Percentiles rank a stretch among this genome's conserved stretches.
Conservation (phyloP, 2,888 invertebrate species). For the Parascotia fuliginaria region DNA sequence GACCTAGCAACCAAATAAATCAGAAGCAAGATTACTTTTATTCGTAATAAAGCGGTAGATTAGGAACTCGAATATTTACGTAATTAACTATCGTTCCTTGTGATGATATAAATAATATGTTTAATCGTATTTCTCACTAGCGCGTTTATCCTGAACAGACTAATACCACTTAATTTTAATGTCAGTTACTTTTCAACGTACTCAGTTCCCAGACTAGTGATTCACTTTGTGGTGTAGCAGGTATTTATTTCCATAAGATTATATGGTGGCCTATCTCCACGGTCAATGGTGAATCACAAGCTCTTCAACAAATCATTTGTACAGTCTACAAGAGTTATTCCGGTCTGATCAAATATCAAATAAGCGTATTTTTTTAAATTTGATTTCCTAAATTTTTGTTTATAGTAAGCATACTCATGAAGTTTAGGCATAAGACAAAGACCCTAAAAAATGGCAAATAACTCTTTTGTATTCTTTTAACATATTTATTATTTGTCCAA, state of each 20-base stretch:
- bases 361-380: too few relatives aligned
- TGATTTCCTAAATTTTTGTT: too few relatives aligned
- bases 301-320: not conserved
- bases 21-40: too few relatives aligned
- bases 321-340: not conserved
- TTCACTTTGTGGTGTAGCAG: conserved; percentile 40
- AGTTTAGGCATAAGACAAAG: too few relatives aligned
- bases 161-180: conserved; percentile 34
- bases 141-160: conserved; percentile 19
- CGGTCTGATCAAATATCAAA: too few relatives aligned
- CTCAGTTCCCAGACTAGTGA: conserved; percentile 47
- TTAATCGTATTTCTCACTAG: conserved; percentile 38
- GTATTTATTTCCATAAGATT: conserved; percentile 40
- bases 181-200: conserved; percentile 38
- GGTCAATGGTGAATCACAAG: conserved; percentile 2
- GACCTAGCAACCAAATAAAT: too few relatives aligned
- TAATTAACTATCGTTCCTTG: conserved; percentile 21
- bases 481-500: too few relatives aligned
- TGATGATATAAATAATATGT: conserved; percentile 34
- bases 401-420: too few relatives aligned
- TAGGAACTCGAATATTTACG: too few relatives aligned
- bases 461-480: too few relatives aligned
- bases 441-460: too few relatives aligned
- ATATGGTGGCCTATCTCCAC: conserved; percentile 15
- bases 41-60: too few relatives aligned